Evolutionary conservation across 2,888 invertebrate species (phyloP), one percentile per base, ranked within the genome.

Genomic region (Cyrtodaria siliqua): DNA sequence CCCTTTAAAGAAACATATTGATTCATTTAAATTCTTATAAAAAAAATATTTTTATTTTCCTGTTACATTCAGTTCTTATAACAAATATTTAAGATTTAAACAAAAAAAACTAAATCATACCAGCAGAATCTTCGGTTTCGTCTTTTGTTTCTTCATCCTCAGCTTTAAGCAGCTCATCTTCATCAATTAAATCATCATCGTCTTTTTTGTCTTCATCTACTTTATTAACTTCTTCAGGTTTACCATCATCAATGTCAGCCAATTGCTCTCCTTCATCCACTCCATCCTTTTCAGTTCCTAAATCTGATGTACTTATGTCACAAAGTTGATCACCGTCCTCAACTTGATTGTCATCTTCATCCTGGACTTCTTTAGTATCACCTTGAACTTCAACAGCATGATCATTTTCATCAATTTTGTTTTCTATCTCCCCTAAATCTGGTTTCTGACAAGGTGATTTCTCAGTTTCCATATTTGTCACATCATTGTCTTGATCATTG

Each of bases 271-370:
- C 33, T 33, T 8, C 33, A 33, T 33, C 12, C 33, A 33, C 4
- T 33, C 12, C 33, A 33, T 12, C 12, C 12, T 12, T 47, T 18
- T 47, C 47, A 47, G 3, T 47, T 47, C 4, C n/a, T n/a, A 47
- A 47, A 47, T 23, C 8, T 52, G 8, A 26, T 52, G 8, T 3
- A 18, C 18, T n/a, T n/a, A n/a, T n/a, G n/a, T n/a, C n/a, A n/a
- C n/a, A n/a, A 33, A 33, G 40, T 44, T 20, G 24, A 49, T 49
- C 61, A 49, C 50, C 63, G 16, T 38, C 64, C 24, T 20, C 55
- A n/a, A n/a, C 18, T n/a, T 18, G 24, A 56, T 53, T 42, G n/a
- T 55, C 60, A 53, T 26, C n/a, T 26, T 29, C 20, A 14, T 6
- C 24, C 57, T 57, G 27, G 9, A 20, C 2, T 8, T 33, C 33